phyloP scores from a whole-genome alignment of 2,888 invertebrate genomes.

The Scaptodrosophila latifasciaeformis region DNA sequence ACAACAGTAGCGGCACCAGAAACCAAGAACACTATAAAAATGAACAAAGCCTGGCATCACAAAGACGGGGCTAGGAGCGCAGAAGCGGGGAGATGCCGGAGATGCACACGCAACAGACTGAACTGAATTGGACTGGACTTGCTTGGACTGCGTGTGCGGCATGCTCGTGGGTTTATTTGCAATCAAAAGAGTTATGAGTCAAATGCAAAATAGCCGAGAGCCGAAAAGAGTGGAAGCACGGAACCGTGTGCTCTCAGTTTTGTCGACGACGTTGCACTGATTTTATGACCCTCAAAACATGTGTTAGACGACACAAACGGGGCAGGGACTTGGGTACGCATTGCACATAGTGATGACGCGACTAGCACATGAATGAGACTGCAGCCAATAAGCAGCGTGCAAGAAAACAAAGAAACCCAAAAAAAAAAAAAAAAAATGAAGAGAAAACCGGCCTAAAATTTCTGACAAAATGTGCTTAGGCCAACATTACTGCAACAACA shows the following conservation, averaged over 20 bases:
- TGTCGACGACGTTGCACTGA: no score
- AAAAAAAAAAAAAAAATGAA: neutral
- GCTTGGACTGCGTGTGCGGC: no score
- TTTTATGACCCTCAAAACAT: constrained; percentile 41
- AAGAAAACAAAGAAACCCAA: neutral
- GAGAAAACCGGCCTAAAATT: constrained; percentile 8
- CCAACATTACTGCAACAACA: no score
- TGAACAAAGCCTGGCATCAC: no score
- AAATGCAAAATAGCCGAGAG: constrained; percentile 54
- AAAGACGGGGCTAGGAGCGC: no score
- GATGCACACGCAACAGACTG: constrained; percentile 19
- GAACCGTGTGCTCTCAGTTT: neutral
- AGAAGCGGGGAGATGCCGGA: no score
- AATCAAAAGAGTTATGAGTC: constrained; percentile 69
- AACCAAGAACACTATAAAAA: neutral
- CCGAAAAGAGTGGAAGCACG: neutral
- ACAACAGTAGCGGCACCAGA: constrained; percentile 28
- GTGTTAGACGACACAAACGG: neutral
- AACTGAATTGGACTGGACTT: constrained; percentile 33
- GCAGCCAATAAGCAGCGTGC: constrained; percentile 2
- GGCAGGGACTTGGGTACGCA: no score
- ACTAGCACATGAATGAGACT: no score
- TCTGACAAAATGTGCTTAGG: no score
- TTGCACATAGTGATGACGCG: no score
- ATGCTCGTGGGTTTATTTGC: constrained; percentile 50